phyloP scores from a whole-genome alignment of 2,797 vertebrate species.

The Euthynnus affinis region DNA sequence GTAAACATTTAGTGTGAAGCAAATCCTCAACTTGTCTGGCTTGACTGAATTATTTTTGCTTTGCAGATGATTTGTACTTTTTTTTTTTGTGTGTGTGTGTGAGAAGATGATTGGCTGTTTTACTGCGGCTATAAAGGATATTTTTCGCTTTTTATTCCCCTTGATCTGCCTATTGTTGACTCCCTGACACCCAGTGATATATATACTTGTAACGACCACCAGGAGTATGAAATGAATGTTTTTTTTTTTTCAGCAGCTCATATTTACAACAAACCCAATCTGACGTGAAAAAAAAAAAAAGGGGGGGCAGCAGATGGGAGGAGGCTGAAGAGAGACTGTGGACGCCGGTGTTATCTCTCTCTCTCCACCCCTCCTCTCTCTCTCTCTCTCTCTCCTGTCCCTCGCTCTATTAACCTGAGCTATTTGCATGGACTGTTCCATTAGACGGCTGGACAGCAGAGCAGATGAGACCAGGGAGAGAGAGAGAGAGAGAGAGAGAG shows the following conservation, averaged over 20 bases:
- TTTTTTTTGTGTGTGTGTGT: too few species aligned
- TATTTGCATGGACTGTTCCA: conserved; percentile 77
- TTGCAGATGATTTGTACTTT: not conserved
- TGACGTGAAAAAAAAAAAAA: conserved; percentile 11
- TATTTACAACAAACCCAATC: conserved; percentile 32
- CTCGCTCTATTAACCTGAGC: conserved; percentile 73
- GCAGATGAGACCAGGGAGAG: conserved; percentile 65
- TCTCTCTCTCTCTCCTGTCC: conserved; percentile 51
- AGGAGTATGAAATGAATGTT: not conserved
- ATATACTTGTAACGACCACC: too few species aligned
- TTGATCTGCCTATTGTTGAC: not conserved
- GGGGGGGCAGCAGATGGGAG: conserved; percentile 13
- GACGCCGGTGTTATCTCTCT: conserved; percentile 22
- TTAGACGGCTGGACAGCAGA: conserved; percentile 73
- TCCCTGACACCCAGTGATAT: not conserved
- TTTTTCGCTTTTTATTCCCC: not conserved
- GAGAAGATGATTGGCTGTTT: not conserved
- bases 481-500: not conserved
- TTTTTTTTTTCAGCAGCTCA: not conserved
- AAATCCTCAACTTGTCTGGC: not conserved
- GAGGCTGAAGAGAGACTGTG: conserved; percentile 14
- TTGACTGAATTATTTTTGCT: too few species aligned
- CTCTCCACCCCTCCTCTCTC: not conserved
- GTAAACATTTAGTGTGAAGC: not conserved
- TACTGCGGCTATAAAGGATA: not conserved